A percentile compares a stretch with the other conserved stretches of the same genome.
Evolutionary conservation across 2,888 invertebrate species (phyloP).

Genomic region (Geophilus truncorum): DNA sequence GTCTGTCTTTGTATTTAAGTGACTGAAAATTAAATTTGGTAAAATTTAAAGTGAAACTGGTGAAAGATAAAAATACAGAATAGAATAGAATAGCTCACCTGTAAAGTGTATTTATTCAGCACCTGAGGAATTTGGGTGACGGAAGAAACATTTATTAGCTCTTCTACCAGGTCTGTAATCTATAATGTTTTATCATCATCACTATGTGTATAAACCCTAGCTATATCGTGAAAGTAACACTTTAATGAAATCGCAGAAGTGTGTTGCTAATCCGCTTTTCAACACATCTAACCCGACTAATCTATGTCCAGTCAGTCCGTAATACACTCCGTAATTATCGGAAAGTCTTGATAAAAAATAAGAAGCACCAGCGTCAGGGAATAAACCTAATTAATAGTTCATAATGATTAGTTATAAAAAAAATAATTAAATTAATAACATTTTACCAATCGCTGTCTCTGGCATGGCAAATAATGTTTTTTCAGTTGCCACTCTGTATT

Average conservation of each 20-base stretch:
- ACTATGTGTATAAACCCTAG: too few relatives aligned
- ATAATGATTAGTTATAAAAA: background rate
- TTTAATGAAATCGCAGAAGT: conserved; percentile 63
- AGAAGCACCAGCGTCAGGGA: conserved; percentile 95
- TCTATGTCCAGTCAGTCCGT: conserved; percentile 81
- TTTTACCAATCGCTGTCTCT: conserved; percentile 83
- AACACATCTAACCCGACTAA: conserved; percentile 72
- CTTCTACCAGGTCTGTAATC: conserved; percentile 60
- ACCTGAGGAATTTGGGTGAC: conserved; percentile 54
- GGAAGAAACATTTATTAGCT: conserved; percentile 51
- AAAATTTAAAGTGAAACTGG: conserved; percentile 65
- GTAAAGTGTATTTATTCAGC: conserved; percentile 57
- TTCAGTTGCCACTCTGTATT: conserved; percentile 90
- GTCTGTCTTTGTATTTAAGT: too few relatives aligned
- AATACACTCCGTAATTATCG: conserved; percentile 78
- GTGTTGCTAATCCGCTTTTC: conserved; percentile 88
- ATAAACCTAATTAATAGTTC: too few relatives aligned
- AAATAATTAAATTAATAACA: background rate
- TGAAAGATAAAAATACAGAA: conserved; percentile 37
- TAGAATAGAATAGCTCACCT: conserved; percentile 1
- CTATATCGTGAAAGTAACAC: too few relatives aligned
- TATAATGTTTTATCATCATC: background rate
- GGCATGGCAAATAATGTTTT: conserved; percentile 96
- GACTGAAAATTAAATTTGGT: conserved; percentile 57
- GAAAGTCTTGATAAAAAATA: conserved; percentile 81